phyloP scores from a whole-genome alignment of 1,140 invertebrate species.

The Drosophila suzukii region DNA sequence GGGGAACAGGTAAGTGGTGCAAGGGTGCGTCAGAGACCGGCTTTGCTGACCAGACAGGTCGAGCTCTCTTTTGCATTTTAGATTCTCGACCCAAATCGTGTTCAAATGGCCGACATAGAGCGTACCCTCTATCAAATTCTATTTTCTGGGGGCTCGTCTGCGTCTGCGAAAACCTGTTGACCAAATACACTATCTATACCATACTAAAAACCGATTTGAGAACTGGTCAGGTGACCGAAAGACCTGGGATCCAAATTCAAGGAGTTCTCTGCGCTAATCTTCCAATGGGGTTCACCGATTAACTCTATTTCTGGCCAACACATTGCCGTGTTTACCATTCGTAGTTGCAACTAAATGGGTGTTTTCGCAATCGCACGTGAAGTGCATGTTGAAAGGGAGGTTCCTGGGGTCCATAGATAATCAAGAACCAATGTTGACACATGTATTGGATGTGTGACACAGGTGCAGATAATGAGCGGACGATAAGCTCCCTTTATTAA shows the following conservation, averaged over 20 bases:
- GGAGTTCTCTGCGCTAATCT: slow-evolving; percentile 6
- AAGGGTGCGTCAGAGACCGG: slow-evolving; percentile 28
- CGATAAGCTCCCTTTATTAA: slow-evolving; percentile 57
- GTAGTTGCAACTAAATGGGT: slow-evolving; percentile 39
- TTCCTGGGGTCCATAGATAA: slow-evolving; percentile 11
- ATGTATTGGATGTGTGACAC: slow-evolving; percentile 49
- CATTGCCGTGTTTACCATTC: slow-evolving; percentile 27
- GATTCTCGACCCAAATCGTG: slow-evolving; percentile 6
- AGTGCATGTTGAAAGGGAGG: slow-evolving; percentile 8
- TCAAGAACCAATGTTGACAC: slow-evolving; percentile 43
- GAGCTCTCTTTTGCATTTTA: slow-evolving; percentile 24
- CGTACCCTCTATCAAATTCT: slow-evolving; percentile 19
- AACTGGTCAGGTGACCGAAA: slow-evolving; percentile 21
- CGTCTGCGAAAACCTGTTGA: slow-evolving; percentile 22
- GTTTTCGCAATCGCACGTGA: slow-evolving; percentile 32
- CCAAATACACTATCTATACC: background rate
- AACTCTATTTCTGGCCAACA: slow-evolving; percentile 23
- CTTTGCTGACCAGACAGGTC: slow-evolving; percentile 26
- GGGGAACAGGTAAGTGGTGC: slow-evolving; percentile 7
- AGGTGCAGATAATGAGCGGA: slow-evolving; percentile 52
- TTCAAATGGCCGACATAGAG: slow-evolving; percentile 9
- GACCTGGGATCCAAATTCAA: slow-evolving; percentile 10
- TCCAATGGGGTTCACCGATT: slow-evolving; percentile 18
- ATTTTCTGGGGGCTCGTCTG: slow-evolving; percentile 45
- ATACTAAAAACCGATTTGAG: slow-evolving; percentile 2